A percentile compares a stretch with the other conserved stretches of the same genome.
Conservation (phyloP, 2,113 vertebrate genomes). For the Loxodonta africana region DNA sequence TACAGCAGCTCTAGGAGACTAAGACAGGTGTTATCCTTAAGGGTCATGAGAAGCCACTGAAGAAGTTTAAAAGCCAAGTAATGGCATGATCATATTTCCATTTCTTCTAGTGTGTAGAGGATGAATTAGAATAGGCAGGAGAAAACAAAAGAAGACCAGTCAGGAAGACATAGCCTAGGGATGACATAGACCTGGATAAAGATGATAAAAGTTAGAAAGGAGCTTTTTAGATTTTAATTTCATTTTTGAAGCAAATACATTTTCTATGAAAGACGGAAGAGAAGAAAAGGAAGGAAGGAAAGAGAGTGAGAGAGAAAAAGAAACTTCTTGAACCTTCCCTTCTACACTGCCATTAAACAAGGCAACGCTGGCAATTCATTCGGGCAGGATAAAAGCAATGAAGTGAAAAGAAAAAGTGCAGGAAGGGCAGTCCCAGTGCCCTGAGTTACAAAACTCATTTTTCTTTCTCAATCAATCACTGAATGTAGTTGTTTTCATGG, state of each 20-base stretch:
- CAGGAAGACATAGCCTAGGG: neutral
- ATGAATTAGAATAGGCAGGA: neutral
- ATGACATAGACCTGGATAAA: neutral
- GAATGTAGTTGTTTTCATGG: neutral
- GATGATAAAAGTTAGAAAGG: neutral
- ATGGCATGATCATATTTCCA: neutral
- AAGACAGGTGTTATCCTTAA: neutral
- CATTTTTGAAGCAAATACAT: neutral
- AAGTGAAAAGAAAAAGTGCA: slow-evolving; percentile 20
- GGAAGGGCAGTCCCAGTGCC: neutral
- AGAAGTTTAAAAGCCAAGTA: neutral
- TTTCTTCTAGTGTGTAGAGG: neutral
- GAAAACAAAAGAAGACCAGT: neutral
- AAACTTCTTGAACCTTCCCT: neutral
- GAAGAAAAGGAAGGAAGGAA: neutral
- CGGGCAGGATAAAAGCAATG: slow-evolving; percentile 64
- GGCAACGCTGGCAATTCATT: neutral
- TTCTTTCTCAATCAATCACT: slow-evolving; percentile 54
- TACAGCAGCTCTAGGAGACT: neutral
- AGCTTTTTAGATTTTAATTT: neutral
- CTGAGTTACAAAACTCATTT: slow-evolving; percentile 55
- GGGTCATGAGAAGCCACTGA: neutral
- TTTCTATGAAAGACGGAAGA: neutral
- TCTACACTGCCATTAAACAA: neutral
- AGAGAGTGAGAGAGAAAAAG: neutral